Evolutionary conservation across 1,140 invertebrate genomes (phyloP).

Genomic region (Mamestra configurata): DNA sequence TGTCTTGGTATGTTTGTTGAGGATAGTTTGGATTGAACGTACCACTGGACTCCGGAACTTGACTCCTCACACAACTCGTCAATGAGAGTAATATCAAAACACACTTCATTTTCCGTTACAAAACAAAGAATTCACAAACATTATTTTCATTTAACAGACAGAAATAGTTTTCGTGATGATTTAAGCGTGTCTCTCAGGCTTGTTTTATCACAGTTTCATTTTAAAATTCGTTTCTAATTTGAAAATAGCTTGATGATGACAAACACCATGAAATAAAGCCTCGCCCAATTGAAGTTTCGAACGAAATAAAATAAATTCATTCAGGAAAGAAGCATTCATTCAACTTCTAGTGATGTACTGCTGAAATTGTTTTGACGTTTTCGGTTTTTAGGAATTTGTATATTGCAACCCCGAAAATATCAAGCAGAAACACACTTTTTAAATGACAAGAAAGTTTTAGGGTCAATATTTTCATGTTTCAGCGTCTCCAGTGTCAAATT

Average conservation of each 20-base stretch:
- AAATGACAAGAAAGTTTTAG: too few species aligned
- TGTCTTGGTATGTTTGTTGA: constrained; percentile 67
- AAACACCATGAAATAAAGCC: constrained; percentile 53
- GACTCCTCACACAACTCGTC: constrained; percentile 67
- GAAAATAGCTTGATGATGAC: constrained; percentile 51
- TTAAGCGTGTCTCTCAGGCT: neutral
- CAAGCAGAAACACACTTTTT: neutral
- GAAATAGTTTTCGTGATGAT: neutral
- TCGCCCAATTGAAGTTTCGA: constrained; percentile 51
- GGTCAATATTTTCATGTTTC: too few species aligned
- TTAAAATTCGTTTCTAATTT: constrained; percentile 54
- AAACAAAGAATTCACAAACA: constrained; percentile 49
- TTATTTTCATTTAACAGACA: constrained; percentile 20
- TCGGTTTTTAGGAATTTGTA: neutral
- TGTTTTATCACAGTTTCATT: constrained; percentile 32
- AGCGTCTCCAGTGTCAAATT: too few species aligned
- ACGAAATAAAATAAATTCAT: neutral
- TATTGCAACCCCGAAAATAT: neutral
- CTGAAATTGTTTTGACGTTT: neutral
- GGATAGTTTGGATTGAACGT: constrained; percentile 76
- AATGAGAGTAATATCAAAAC: constrained; percentile 65
- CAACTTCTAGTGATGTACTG: constrained; percentile 36
- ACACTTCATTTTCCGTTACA: constrained; percentile 69
- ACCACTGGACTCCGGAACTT: constrained; percentile 68
- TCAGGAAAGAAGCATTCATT: constrained; percentile 17